Evolutionary conservation across 2,888 invertebrate species (phyloP), one percentile per base, ranked within the genome.

Genomic region (Habrosyne pyritoides): DNA sequence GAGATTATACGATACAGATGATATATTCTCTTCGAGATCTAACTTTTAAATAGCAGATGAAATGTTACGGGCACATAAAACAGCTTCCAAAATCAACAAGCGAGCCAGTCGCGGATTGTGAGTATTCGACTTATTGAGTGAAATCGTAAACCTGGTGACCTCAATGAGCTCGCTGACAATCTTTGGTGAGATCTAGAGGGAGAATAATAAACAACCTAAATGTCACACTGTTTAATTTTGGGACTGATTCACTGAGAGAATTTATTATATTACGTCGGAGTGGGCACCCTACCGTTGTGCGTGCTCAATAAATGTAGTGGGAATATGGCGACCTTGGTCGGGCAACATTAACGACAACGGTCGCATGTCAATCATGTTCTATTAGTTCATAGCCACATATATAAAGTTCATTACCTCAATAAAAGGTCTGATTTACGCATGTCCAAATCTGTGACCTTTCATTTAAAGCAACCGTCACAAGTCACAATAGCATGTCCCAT

Each of bases 371-470:
- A 90, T 90, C 87, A 81, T 74, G 75, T 79, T 87, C 82, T 84
- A 91, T 89, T 85, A 81, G 86, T 87, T 87, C 89, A 90, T 89
- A 89, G 89, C 81, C 89, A 87, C 82, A 84, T 88, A 84, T 81
- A 86, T 88, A 86, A 84, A 86, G 85, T 87, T 87, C 84, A 86
- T 84, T 86, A 86, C 75, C 79, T 84, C 80, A 82, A 84, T 84
- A 73, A 79, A 77, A 75, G 63, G 67, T 77, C 73, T 71, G 69
- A 81, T 83, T 81, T 79, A 75, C 71, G 74, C 76, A 68, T 64
- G 71, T 66, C 68, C 68, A 71, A 67, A n/a, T n/a, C n/a, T 60
- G 64, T 70, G 77, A 75, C 79, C 79, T 83, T 77, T 67, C 67
- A 68, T 66, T 66, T 67, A 72, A 60, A 60, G 57, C 56, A 63